phyloP scores from a whole-genome alignment of 1,140 invertebrate species.

The Ceratosolen fusciceps region DNA sequence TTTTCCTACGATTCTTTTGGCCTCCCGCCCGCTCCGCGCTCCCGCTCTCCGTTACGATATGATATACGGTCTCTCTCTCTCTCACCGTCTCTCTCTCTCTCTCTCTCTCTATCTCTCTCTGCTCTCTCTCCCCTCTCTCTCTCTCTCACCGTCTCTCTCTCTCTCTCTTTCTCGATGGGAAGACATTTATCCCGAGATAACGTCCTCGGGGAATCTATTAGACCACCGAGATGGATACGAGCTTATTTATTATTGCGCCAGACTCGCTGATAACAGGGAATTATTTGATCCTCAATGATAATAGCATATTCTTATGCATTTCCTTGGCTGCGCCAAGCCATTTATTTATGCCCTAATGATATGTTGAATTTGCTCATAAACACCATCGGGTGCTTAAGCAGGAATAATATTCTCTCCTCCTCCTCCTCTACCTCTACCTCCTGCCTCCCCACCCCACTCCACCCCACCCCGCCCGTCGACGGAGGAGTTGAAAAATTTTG shows the following conservation, averaged over 20 bases:
- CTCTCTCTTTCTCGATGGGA: conserved; percentile 52
- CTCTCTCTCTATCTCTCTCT: too few relatives aligned
- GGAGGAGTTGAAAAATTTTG: too few relatives aligned
- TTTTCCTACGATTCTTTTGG: not conserved
- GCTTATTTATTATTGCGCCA: conserved; percentile 59
- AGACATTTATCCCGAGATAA: conserved; percentile 60
- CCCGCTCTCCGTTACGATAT: conserved; percentile 56
- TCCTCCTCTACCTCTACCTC: too few relatives aligned
- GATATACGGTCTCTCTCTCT: conserved; percentile 62
- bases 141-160: conserved; percentile 54
- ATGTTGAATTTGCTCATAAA: too few relatives aligned
- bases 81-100: too few relatives aligned
- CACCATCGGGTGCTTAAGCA: too few relatives aligned
- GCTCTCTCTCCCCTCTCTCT: not conserved
- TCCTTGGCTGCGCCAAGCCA: not conserved
- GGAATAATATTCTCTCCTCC: too few relatives aligned
- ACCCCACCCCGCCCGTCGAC: too few relatives aligned
- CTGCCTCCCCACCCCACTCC: too few relatives aligned
- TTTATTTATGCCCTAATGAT: not conserved
- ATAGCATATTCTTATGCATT: not conserved
- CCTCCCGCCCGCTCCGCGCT: not conserved
- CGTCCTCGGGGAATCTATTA: conserved; percentile 59
- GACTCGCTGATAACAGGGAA: conserved; percentile 48
- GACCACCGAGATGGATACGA: conserved; percentile 52
- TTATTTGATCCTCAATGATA: not conserved